Base-by-base conservation (phyloP, 2,113 vertebrate species). In the Pongo abelii region DNA sequence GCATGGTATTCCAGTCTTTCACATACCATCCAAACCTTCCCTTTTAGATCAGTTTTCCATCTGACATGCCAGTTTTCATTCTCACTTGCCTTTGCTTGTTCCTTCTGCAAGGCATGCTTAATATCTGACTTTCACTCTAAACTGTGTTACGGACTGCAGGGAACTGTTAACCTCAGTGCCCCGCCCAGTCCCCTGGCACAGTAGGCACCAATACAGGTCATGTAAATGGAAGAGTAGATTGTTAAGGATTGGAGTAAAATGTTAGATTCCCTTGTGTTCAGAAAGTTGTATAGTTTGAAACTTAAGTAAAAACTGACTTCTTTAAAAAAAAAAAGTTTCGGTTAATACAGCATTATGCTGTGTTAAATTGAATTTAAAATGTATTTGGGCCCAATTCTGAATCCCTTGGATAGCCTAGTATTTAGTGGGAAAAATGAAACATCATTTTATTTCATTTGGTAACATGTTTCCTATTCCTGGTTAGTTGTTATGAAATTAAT, bases 241-340 rank as follows among this genome's bases (percentile, higher is more conserved):
- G 1, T 59, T 78, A 59, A 79, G 38, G 43, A 89, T 55, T 38
- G 27, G 35, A 55, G 6, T 95, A 80, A 74, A 72, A 91, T 64
- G 9, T 85, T 86, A 52, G 80, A 75, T 20, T 94, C 8, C 95
- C 50, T 91, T 80, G 67, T 88, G 80, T 77, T 91, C 78, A 96
- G 40, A 81, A 91, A 84, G 13, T 70, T 93, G 1, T 78, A 27
- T 43, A 93, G 78, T 88, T 93, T 81, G n/a, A 85, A 89, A 89
- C 87, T 92, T 89, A 88, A 83, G 48, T 94, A 70, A 86, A 93
- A 64, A 48, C 16, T 72, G 50, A 84, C 80, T 83, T 96, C 23
- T 70, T 88, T 40, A 12, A 22, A 79, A 77, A 43, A n/a, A 61
- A 46, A 61, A 46, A n/a, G 55, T 27, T 67, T 88, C 57, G 22